Conservation (phyloP, 2,888 invertebrate genomes). For the Myathropa florea region DNA sequence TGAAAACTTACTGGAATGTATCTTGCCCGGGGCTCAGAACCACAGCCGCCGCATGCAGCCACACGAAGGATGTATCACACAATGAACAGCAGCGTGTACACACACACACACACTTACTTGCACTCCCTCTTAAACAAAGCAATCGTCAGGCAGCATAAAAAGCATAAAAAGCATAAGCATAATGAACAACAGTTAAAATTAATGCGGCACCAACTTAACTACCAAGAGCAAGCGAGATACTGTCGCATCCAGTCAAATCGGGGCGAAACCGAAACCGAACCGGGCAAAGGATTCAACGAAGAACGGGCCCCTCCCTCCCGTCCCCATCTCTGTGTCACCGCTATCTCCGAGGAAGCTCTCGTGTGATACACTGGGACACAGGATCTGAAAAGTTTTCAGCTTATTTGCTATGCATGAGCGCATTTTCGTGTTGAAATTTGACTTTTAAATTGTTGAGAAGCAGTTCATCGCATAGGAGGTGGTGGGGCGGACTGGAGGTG, state of each 20-base stretch:
- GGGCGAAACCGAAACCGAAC: conserved; percentile 6
- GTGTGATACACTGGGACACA: conserved; percentile 41
- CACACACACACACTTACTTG: neutral
- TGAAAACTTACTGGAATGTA: conserved; percentile 16
- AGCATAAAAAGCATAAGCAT: conserved; percentile 58
- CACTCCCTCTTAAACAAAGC: conserved; percentile 43
- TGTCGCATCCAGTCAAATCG: conserved; percentile 54
- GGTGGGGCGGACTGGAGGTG: neutral
- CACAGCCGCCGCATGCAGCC: neutral
- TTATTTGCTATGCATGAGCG: conserved; percentile 69
- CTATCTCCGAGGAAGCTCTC: conserved; percentile 12
- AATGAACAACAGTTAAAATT: conserved; percentile 63
- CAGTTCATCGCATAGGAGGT: conserved; percentile 11
- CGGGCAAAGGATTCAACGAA: conserved; percentile 24
- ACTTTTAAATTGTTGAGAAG: conserved; percentile 62
- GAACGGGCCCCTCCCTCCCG: neutral
- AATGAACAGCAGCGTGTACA: neutral
- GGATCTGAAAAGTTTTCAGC: conserved; percentile 59
- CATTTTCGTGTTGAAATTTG: conserved; percentile 65
- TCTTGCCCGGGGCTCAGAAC: neutral
- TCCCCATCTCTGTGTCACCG: neutral
- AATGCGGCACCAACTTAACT: conserved; percentile 36
- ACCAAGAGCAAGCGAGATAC: conserved; percentile 55
- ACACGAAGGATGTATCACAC: neutral
- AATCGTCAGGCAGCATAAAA: conserved; percentile 34